Evolutionary conservation across 2,888 invertebrate genomes (phyloP).

Genomic region (Embidobia sp.): DNA sequence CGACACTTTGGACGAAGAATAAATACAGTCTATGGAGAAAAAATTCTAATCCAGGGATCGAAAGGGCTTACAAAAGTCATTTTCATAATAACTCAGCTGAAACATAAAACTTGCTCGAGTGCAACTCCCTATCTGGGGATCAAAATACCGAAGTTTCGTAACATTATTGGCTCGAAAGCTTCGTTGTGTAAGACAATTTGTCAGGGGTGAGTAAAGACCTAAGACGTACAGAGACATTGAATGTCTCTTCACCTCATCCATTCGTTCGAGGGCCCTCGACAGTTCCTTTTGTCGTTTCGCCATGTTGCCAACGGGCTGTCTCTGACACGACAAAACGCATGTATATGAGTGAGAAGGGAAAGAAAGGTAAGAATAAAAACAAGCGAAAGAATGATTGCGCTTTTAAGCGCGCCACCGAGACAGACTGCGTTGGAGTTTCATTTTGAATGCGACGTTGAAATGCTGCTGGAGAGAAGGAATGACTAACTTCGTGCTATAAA

Average conservation of each 20-base stretch:
- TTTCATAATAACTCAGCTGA: slow-evolving; percentile 7
- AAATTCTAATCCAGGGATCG: too few species aligned
- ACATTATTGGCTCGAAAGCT: slow-evolving; percentile 33
- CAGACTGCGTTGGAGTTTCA: too few species aligned
- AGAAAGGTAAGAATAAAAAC: too few species aligned
- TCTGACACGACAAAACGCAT: slow-evolving; percentile 38
- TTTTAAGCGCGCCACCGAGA: too few species aligned
- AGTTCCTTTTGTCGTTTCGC: slow-evolving; percentile 69
- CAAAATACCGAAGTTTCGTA: slow-evolving; percentile 25
- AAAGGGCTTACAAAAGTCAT: too few species aligned
- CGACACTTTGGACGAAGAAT: too few species aligned
- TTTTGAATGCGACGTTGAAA: too few species aligned
- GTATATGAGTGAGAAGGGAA: slow-evolving; percentile 21
- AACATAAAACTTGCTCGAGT: slow-evolving; percentile 1
- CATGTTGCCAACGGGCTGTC: slow-evolving; percentile 56
- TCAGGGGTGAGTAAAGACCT: slow-evolving; percentile 38
- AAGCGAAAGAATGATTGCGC: too few species aligned
- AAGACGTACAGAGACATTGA: slow-evolving; percentile 66
- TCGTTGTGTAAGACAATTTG: slow-evolving; percentile 46
- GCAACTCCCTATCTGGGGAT: slow-evolving; percentile 1
- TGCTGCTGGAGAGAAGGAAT: too few species aligned
- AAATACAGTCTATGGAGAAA: too few species aligned
- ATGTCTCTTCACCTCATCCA: slow-evolving; percentile 69
- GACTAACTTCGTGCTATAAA: too few species aligned
- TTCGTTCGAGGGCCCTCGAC: slow-evolving; percentile 71